Evolutionary conservation across 2,113 vertebrate genomes (phyloP), one percentile per base, ranked within the genome.

Genomic region (Antechinus flavipes): DNA sequence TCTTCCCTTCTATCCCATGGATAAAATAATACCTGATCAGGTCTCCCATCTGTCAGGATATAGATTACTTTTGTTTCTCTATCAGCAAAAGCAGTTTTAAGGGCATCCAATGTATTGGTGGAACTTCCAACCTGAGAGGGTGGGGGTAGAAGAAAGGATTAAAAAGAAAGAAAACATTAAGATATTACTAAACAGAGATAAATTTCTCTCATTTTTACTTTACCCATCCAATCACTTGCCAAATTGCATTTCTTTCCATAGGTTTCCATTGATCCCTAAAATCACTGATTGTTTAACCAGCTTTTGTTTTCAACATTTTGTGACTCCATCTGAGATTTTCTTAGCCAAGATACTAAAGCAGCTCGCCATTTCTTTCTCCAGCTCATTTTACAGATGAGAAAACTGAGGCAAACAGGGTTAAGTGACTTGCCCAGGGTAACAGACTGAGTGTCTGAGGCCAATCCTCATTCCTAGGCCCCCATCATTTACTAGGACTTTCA

Each of bases 41-140:
- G 99, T 91, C 99, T 98, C 89, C 99, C 99, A 94, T 99, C 99
- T 26, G 99, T 99, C 97, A 99, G 95, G 91, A 99, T 98, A 96
- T 99, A 99, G 97, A 99, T 97, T 90, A 97, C 99, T 93, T 98
- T 97, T 94, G 98, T 98, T 89, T 96, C 98, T 91, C 96, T 9
- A 97, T 99, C 99, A 42, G 98, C 97, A 92, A 99, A 96, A 95
- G 99, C 99, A 97, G 99, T 95, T 91, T 98, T 97, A 92, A 99
- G 97, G 93, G 99, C 99, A 93, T 92, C 89, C 90, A 99, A 97
- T 25, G 98, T 99, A 94, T 99, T 98, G 96, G 99, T 99, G 94
- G 99, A 99, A 96, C 98, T 98, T 96, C 98, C 99, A 96, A 91
- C 97, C 99, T 99, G 96, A 49, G 16, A 6, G 35, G n/a, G n/a